Percentiles rank a stretch among this genome's conserved stretches.
These are phyloP conservation scores for Linnaemya vulpina DNA, from an alignment of 2,888 invertebrate genomes.

Conservation along the genomic window DNA sequence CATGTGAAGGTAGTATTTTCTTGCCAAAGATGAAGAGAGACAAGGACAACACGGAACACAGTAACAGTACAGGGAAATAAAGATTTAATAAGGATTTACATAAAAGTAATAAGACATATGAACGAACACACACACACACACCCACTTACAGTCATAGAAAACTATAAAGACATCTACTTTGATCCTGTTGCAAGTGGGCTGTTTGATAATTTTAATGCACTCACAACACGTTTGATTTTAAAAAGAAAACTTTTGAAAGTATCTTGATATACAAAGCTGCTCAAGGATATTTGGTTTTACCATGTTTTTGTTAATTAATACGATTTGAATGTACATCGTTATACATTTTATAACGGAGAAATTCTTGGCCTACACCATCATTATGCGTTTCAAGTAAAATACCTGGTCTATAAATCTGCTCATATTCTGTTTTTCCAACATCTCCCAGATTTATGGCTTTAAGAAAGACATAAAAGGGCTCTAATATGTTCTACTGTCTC, in stretches of 20 bases:
- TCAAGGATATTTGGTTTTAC: no score
- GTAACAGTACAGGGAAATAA: slow-evolving; percentile 16
- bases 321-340: no score
- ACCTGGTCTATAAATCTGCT: neutral
- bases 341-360: no score
- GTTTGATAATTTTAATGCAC: neutral
- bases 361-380: no score
- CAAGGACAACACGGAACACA: neutral
- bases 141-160: neutral
- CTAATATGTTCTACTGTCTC: slow-evolving; percentile 36
- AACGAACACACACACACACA: no score
- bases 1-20: slow-evolving; percentile 19
- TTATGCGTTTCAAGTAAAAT: no score
- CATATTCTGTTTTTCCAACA: neutral
- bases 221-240: no score
- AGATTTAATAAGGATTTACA: slow-evolving; percentile 68
- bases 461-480: slow-evolving; percentile 47
- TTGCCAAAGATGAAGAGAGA: neutral
- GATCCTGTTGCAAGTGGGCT: neutral
- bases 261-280: no score
- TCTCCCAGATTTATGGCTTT: slow-evolving; percentile 62
- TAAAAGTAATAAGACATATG: slow-evolving; percentile 33
- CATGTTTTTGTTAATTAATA: no score
- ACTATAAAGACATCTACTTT: slow-evolving; percentile 15
- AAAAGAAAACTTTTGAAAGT: no score